Conservation (phyloP, 1,140 invertebrate species). For the Pemphigus obesinymphae region DNA sequence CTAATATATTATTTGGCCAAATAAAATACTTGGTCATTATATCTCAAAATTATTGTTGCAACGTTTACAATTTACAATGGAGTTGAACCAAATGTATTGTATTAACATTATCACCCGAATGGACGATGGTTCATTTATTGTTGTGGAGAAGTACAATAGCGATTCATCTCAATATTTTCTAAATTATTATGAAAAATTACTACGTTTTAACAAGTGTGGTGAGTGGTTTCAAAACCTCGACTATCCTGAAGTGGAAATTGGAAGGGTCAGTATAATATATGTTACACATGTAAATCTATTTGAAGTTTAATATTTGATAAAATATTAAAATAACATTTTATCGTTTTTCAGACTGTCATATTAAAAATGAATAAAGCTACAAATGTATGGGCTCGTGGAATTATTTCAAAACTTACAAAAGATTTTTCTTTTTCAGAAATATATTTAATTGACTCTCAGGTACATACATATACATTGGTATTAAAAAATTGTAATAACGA, state of each 20-base stretch:
- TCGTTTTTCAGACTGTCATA: not conserved
- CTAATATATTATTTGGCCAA: too few species aligned
- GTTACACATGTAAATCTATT: not conserved
- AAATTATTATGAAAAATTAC: not conserved
- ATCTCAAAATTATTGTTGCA: too few species aligned
- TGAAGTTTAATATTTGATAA: not conserved
- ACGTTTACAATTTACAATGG: too few species aligned
- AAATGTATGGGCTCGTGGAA: not conserved
- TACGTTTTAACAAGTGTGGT: not conserved
- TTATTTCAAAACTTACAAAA: not conserved
- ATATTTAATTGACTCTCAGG: constrained; percentile 25
- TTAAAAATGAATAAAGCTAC: not conserved
- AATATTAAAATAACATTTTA: not conserved
- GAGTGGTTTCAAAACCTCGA: constrained; percentile 8
- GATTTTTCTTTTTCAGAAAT: not conserved
- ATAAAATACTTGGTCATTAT: too few species aligned
- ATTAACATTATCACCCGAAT: not conserved
- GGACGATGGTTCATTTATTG: not conserved
- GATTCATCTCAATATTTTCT: not conserved
- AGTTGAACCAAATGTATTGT: not conserved
- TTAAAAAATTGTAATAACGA: too few species aligned
- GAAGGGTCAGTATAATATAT: not conserved
- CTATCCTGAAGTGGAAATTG: not conserved
- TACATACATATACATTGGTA: not conserved
- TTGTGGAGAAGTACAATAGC: not conserved